These are phyloP conservation scores for Tyrannus savana DNA, from an alignment of 2,113 vertebrate species.

Conservation along the genomic window DNA sequence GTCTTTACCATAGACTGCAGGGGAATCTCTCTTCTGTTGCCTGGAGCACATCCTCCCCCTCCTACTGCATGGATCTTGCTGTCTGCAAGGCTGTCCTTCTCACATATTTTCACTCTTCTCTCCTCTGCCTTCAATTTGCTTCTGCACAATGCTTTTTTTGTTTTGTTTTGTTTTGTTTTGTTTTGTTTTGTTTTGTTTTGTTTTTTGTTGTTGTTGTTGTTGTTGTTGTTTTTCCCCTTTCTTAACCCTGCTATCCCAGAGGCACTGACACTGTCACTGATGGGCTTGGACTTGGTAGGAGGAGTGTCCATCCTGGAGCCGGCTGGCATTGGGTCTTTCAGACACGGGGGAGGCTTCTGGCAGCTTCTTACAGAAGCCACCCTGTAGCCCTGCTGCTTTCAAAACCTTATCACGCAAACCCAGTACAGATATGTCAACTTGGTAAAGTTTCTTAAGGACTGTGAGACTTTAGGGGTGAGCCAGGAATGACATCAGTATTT, in stretches of 20 bases:
- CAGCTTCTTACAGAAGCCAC: neutral
- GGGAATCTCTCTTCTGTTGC: neutral
- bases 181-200: too few relatives aligned
- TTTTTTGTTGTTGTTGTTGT: too few relatives aligned
- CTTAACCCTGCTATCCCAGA: neutral
- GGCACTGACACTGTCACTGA: neutral
- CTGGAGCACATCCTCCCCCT: neutral
- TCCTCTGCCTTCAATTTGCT: neutral
- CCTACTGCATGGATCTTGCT: neutral
- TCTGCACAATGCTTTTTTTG: too few relatives aligned
- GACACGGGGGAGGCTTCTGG: neutral
- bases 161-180: too few relatives aligned
- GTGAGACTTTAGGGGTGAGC: neutral
- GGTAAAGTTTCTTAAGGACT: neutral
- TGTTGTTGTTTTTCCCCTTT: neutral
- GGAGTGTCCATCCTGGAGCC: neutral
- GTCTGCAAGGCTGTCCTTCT: neutral
- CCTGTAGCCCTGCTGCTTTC: neutral
- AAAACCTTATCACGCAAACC: neutral
- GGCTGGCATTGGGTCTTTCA: neutral
- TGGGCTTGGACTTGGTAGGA: neutral
- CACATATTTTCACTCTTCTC: neutral
- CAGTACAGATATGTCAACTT: neutral
- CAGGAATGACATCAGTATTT: neutral
- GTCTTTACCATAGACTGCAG: neutral